Evolutionary conservation across 2,797 vertebrate species (phyloP), one percentile per base, ranked within the genome.

Genomic region (Phoeniculus purpureus): DNA sequence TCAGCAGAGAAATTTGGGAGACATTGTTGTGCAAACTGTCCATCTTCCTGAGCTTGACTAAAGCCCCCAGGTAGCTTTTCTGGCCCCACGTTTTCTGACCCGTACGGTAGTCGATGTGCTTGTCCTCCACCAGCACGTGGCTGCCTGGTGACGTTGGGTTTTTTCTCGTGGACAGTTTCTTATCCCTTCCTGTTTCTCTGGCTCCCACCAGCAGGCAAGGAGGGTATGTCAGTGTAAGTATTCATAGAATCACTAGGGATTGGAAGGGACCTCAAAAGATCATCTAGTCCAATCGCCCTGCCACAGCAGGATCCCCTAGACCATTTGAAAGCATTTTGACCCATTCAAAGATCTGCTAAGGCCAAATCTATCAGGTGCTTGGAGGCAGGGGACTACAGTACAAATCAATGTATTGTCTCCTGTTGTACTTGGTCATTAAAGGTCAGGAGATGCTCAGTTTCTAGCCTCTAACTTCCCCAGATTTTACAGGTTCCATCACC

Each of bases 21-120:
- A 99, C 97, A 0, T 98, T 99, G 84, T 99, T 99, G 5, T 97
- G 98, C 47, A 99, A 93, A 14, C 89, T 97, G 93, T 99, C 99
- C 3, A 95, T 72, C 31, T 93, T 93, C 79, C 96, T 94, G 77
- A 99, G 98, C 52, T 96, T 96, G 90, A 98, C 97, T 26, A 98
- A 94, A 1, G 98, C 98, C 3, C 98, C 98, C 8, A 99, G 95
- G 92, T 98, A 98, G 91, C 98, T 99, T 86, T 97, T 98, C 3
- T 94, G 94, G 70, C 97, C 98, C 98, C 98, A 98, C 3, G 95
- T 61, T 74, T 84, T 82, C 12, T n/a, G 40, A 1, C 68, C 18
- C 0, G 40, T 45, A 75, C 99, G 99, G 92, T 98, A 98, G 17
- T 98, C 98, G 32, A 95, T 95, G 55, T 90, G 94, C 92, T 96